A percentile compares a stretch with the other conserved stretches of the same genome.
phyloP scores from a whole-genome alignment of 1,140 invertebrate genomes.

The Phortica variegata region DNA sequence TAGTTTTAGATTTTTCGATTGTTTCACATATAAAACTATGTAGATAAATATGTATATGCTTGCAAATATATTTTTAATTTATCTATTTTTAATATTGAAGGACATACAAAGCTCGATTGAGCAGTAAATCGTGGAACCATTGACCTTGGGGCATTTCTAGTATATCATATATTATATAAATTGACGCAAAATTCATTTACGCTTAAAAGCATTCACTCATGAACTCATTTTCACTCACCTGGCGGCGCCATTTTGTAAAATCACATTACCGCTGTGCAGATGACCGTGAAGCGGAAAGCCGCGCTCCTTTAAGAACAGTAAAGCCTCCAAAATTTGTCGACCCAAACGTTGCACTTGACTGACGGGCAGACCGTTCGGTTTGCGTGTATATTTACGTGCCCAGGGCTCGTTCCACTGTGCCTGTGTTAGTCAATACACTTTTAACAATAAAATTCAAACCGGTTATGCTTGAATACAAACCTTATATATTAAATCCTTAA shows the following conservation, averaged over 20 bases:
- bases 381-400: constrained; percentile 69
- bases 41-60: no score
- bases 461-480: constrained; percentile 55
- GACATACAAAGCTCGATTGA: no score
- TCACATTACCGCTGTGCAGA: constrained; percentile 87
- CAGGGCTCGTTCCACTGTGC: constrained; percentile 69
- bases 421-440: constrained; percentile 17
- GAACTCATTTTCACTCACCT: constrained; percentile 59
- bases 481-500: constrained; percentile 88
- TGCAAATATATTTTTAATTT: no score
- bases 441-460: not conserved
- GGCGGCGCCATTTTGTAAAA: constrained; percentile 86
- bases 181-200: constrained; percentile 23
- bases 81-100: no score
- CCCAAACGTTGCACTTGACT: constrained; percentile 83
- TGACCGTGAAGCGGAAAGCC: constrained; percentile 84
- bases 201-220: constrained; percentile 8
- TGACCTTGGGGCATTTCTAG: no score
- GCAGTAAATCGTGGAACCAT: no score
- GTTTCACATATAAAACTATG: no score
- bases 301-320: constrained; percentile 82
- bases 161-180: no score
- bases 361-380: constrained; percentile 68
- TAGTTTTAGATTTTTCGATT: no score
- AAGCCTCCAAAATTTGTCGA: constrained; percentile 82